Evolutionary conservation across 2,888 invertebrate genomes (phyloP).

Genomic region (Blastobasis lacticolella): DNA sequence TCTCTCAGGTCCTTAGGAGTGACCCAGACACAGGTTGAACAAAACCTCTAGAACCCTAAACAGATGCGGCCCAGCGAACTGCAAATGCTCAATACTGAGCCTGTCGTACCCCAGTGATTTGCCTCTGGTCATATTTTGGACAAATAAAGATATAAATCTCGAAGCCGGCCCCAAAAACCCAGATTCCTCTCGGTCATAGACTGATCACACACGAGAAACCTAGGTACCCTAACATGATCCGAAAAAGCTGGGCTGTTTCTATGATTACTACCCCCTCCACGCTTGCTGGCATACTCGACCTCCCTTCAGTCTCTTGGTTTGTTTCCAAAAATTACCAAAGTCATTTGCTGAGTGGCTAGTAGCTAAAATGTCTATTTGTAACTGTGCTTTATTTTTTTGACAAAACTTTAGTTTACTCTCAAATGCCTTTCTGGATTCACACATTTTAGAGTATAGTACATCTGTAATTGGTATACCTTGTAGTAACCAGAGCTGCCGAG

Average conservation of each 20-base stretch:
- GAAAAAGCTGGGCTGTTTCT: background rate
- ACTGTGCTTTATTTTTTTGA: conserved; percentile 2
- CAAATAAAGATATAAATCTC: background rate
- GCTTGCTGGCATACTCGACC: background rate
- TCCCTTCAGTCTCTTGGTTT: background rate
- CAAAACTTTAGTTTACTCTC: conserved; percentile 1
- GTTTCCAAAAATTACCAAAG: background rate
- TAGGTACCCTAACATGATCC: background rate
- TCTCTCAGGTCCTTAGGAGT: background rate
- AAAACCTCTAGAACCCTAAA: conserved; percentile 4
- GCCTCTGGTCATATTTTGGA: conserved; percentile 6
- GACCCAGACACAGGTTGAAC: background rate
- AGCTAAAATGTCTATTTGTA: conserved; percentile 5
- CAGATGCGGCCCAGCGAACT: conserved; percentile 6
- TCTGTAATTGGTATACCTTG: too few species aligned
- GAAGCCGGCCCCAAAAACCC: background rate
- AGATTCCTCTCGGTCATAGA: background rate
- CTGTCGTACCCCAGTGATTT: conserved; percentile 11
- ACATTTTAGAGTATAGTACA: background rate
- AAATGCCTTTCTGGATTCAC: background rate
- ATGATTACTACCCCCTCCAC: background rate
- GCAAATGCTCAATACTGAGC: conserved; percentile 10
- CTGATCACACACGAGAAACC: background rate
- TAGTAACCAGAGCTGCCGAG: too few species aligned
- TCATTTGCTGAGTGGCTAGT: background rate